Percentiles rank a stretch among this genome's conserved stretches.
Conservation (phyloP, 2,888 invertebrate genomes). For the Hypolimnas misippus region DNA sequence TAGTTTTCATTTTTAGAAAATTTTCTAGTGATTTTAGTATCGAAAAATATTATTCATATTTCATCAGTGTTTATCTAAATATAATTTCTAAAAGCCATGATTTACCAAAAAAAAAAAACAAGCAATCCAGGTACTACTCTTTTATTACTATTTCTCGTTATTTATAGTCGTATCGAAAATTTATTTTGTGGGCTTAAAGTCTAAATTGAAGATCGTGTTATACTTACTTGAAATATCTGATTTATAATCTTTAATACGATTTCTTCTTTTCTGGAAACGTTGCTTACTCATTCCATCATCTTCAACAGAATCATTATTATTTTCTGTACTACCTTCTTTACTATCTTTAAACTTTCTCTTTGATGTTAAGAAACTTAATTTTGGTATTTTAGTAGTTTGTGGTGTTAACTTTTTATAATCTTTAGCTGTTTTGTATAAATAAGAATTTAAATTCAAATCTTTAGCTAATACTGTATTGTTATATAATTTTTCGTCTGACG, state of each 20-base stretch:
- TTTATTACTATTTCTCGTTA: no score
- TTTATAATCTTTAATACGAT: background rate
- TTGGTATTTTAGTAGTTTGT: background rate
- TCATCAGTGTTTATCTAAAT: no score
- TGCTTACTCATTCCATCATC: background rate
- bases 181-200: no score
- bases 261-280: background rate
- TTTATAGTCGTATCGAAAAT: no score
- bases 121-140: no score
- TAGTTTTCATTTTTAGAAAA: no score
- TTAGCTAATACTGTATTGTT: constrained; percentile 24
- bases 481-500: constrained; percentile 10
- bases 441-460: background rate
- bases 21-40: no score
- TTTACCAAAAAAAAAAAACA: no score
- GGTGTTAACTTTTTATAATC: background rate
- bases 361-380: background rate
- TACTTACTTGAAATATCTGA: background rate
- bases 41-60: no score
- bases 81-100: no score
- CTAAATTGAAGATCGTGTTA: no score
- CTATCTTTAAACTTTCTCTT: background rate
- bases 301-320: background rate
- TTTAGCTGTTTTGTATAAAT: background rate
- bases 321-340: background rate